Base-by-base conservation (phyloP, 2,888 invertebrate species). In the Pasiphila rectangulata region DNA sequence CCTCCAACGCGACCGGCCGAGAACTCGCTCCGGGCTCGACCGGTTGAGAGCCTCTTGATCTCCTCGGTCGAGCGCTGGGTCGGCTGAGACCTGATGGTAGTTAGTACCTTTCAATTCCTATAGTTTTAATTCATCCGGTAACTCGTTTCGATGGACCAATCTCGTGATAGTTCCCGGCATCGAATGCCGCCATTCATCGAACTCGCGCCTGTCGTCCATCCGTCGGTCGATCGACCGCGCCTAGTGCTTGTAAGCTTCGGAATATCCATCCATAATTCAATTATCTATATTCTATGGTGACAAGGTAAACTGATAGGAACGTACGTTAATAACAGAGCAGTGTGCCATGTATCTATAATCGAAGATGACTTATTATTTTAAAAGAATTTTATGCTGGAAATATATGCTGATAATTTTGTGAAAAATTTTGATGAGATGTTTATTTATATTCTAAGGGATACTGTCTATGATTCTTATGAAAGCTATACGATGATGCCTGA, bases 241-340 rank as follows among this genome's bases (percentile, higher is more conserved):
- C 27, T 79, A 81, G 72, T 77, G 84, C 85, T 84, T 85, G 59
- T 82, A 84, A 86, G 85, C 85, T 87, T 83, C 75, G 71, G 77
- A 75, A 77, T 83, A 83, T 88, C 88, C 87, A 87, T 87, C 87
- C 87, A 87, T 79, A 82, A 85, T 82, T 86, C 87, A 87, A 88
- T 88, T 88, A 87, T 29, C 27, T 27, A 30, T 32, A 32, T 81
- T 81, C 80, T 83, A 85, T 86, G 85, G 85, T 80, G 80, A 87
- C 86, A 87, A 86, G 85, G 88, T 86, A 83, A 82, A 79, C 78
- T 75, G 82, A 70, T 82, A 83, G 75, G 76, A 69, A 78, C 75
- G 75, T 82, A 78, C 82, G 78, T 75, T 74, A 75, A 80, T 67
- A 79, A 83, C 80, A 78, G 81, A 83, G 84, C 85, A 75, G 79